These are phyloP conservation scores for Cecropterus lyciades DNA, from an alignment of 1,140 invertebrate genomes.

Conservation along the genomic window DNA sequence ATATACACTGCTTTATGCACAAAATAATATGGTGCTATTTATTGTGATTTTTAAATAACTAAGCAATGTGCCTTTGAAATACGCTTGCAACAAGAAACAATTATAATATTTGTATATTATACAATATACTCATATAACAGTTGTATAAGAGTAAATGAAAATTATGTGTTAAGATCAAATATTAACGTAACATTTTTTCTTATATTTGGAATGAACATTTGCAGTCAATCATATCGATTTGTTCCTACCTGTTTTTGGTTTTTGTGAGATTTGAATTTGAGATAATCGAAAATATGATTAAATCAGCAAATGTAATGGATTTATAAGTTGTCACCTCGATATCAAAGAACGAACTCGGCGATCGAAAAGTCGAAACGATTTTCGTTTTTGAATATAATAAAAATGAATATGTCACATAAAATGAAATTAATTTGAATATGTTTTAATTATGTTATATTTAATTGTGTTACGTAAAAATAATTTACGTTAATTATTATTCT, in stretches of 20 bases:
- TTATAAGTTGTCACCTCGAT: background rate
- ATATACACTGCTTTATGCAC: conserved; percentile 19
- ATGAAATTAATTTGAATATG: background rate
- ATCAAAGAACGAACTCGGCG: background rate
- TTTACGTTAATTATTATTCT: conserved; percentile 1
- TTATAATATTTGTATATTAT: background rate
- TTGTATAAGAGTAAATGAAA: no score
- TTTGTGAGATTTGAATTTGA: no score
- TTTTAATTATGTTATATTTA: background rate
- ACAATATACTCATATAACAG: background rate
- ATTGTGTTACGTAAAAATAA: background rate
- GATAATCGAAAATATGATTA: no score
- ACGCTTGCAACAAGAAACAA: conserved; percentile 16
- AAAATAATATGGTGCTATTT: conserved; percentile 17
- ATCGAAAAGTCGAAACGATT: conserved; percentile 5
- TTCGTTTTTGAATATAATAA: background rate
- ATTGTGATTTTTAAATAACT: conserved; percentile 22
- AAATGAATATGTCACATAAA: background rate
- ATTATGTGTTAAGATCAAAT: no score
- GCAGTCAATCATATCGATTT: no score
- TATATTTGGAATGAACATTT: no score
- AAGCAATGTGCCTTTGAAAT: conserved; percentile 25
- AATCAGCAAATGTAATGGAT: background rate
- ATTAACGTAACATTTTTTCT: no score
- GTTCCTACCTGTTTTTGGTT: no score